These are phyloP conservation scores for Aythya baeri DNA, from an alignment of 2,113 vertebrate genomes.

Conservation along the genomic window DNA sequence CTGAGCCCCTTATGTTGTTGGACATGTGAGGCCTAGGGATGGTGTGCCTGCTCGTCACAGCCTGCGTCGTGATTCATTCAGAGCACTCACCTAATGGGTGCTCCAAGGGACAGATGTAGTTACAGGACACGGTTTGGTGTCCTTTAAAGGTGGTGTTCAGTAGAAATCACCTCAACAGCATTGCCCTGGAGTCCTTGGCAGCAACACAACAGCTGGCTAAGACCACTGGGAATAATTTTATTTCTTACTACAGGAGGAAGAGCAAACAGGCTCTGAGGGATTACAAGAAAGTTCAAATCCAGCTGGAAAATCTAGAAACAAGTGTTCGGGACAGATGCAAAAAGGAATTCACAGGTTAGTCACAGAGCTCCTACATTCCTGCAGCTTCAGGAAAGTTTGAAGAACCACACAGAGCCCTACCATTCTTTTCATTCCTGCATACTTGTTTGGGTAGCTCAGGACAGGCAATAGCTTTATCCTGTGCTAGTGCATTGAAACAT, in stretches of 20 bases:
- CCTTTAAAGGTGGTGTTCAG: not conserved
- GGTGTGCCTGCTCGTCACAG: not conserved
- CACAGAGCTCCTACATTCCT: not conserved
- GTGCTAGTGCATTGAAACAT: not conserved
- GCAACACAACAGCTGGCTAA: not conserved
- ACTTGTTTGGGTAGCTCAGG: not conserved
- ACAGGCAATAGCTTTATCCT: not conserved
- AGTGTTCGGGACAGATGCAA: conserved; percentile 98
- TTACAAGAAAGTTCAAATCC: conserved; percentile 99
- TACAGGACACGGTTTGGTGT: not conserved
- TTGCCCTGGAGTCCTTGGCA: not conserved
- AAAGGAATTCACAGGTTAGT: conserved; percentile 95
- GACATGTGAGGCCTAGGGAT: not conserved
- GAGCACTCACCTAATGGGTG: not conserved
- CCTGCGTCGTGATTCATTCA: not conserved
- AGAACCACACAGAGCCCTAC: not conserved
- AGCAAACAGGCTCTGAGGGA: conserved; percentile 97
- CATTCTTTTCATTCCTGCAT: not conserved
- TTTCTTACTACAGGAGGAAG: conserved; percentile 86
- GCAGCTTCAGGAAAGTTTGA: not conserved
- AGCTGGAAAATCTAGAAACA: conserved; percentile 96
- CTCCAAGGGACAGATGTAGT: not conserved
- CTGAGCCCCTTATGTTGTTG: not conserved
- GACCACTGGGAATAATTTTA: not conserved
- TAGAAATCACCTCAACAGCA: not conserved